Evolutionary conservation across 2,888 invertebrate species (phyloP).

Genomic region (Orthosia gracilis): DNA sequence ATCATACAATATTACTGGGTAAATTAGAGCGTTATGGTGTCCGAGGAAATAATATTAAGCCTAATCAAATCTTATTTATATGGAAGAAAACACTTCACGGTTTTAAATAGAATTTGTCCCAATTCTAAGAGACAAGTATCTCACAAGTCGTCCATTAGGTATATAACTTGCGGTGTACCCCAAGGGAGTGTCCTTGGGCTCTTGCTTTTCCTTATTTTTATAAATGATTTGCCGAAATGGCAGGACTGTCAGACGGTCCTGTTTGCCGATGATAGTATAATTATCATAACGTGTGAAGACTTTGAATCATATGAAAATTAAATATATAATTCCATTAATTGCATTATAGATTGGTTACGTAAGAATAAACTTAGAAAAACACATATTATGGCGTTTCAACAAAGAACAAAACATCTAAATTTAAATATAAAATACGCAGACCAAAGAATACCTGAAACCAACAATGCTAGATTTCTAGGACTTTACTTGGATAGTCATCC

Average conservation of each 20-base stretch:
- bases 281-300: background rate
- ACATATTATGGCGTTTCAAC: background rate
- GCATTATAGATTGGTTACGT: background rate
- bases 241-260: background rate
- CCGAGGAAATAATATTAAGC: background rate
- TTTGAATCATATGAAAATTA: background rate
- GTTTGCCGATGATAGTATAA: background rate
- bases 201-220: slow-evolving; percentile 1
- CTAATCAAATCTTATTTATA: background rate
- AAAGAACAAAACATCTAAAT: background rate
- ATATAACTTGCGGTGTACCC: slow-evolving; percentile 1
- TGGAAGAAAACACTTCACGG: background rate
- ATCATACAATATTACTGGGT: background rate
- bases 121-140: background rate
- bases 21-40: background rate
- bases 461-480: background rate
- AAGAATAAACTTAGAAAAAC: background rate
- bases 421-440: background rate
- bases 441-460: background rate
- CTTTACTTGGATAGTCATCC: no score
- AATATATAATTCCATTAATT: background rate
- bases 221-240: slow-evolving; percentile 5
- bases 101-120: slow-evolving; percentile 6
- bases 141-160: background rate
- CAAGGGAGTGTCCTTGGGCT: background rate